These are phyloP conservation scores for Coelinius sp. DNA, from an alignment of 2,888 invertebrate species.

Conservation along the genomic window DNA sequence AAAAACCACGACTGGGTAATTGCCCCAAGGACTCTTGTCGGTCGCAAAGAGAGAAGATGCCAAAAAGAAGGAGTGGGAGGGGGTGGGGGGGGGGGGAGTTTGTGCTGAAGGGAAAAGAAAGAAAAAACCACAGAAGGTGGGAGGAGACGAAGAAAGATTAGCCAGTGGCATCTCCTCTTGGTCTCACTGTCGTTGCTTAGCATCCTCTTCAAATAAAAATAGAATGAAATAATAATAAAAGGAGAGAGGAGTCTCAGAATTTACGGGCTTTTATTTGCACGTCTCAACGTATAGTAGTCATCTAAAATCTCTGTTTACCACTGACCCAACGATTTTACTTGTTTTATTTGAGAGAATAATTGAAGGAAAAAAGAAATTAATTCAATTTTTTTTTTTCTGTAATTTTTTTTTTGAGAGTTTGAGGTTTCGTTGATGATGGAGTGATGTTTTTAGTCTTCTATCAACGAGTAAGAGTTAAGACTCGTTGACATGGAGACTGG, in stretches of 20 bases:
- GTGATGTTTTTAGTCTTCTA: conserved; percentile 32
- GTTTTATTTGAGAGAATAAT: background rate
- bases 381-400: background rate
- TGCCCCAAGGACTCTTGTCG: conserved; percentile 27
- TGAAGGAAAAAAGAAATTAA: background rate
- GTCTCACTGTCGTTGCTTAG: conserved; percentile 23
- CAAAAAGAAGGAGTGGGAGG: background rate
- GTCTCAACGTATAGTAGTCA: conserved; percentile 52
- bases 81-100: background rate
- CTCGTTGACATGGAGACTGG: conserved; percentile 66
- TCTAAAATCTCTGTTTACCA: conserved; percentile 53
- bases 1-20: conserved; percentile 27
- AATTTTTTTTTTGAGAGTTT: background rate
- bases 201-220: conserved; percentile 29
- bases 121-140: conserved; percentile 27
- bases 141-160: conserved; percentile 28
- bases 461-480: conserved; percentile 59
- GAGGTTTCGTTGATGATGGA: background rate
- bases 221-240: background rate
- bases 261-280: conserved; percentile 59
- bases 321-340: conserved; percentile 53
- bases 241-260: conserved; percentile 54
- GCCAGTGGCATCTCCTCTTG: conserved; percentile 17
- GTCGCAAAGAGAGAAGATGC: conserved; percentile 17
- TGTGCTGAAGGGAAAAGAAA: conserved; percentile 14